Evolutionary conservation across 1,140 invertebrate genomes (phyloP).

Genomic region (Nephila pilipes): DNA sequence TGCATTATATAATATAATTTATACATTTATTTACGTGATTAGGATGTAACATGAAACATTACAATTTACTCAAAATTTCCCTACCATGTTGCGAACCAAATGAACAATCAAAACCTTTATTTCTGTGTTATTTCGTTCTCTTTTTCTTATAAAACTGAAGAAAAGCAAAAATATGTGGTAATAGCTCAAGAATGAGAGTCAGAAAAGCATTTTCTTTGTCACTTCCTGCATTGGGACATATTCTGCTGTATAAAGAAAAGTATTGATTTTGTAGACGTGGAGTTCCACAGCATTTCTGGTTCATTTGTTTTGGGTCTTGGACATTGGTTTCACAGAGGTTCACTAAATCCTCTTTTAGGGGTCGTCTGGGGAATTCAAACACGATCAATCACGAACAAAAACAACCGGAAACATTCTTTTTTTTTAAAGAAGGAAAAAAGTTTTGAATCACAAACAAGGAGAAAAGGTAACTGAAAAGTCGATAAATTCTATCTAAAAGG

Average conservation of each 20-base stretch:
- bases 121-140: background rate
- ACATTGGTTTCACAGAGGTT: conserved; percentile 47
- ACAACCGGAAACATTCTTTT: background rate
- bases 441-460: background rate
- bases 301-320: conserved; percentile 39
- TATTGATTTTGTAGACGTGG: conserved; percentile 53
- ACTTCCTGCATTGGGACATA: background rate
- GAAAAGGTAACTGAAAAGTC: background rate
- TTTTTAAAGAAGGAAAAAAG: background rate
- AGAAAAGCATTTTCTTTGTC: background rate
- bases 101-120: background rate
- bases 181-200: background rate
- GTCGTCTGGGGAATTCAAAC: conserved; percentile 18
- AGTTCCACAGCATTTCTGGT: conserved; percentile 19
- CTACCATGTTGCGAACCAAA: background rate
- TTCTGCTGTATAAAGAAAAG: conserved; percentile 32
- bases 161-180: background rate
- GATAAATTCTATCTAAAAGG: background rate
- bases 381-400: background rate
- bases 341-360: conserved; percentile 29
- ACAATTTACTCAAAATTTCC: too few relatives aligned
- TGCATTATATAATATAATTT: too few relatives aligned
- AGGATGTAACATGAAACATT: too few relatives aligned
- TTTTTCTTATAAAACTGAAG: background rate
- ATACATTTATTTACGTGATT: too few relatives aligned